Percentiles rank a stretch among this genome's conserved stretches.
These are phyloP conservation scores for Todiramphus saurophagus DNA, from an alignment of 2,113 vertebrate species.

Conservation along the genomic window DNA sequence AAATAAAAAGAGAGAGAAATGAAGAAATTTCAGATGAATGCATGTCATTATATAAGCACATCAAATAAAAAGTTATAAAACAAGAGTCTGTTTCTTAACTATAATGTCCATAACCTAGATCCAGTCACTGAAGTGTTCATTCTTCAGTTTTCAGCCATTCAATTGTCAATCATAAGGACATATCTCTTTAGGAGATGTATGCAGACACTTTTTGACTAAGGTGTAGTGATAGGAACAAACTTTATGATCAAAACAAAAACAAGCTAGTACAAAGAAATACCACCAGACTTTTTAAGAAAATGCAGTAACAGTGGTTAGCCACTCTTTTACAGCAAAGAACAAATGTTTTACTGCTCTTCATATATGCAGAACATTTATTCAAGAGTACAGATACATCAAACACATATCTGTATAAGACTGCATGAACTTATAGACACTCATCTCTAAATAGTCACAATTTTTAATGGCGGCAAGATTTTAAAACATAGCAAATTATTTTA, in stretches of 20 bases:
- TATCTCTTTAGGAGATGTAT: background rate
- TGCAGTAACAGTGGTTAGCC: background rate
- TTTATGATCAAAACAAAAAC: background rate
- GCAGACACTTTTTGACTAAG: background rate
- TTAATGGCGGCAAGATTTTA: background rate
- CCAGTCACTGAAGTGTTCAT: background rate
- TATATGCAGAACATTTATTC: background rate
- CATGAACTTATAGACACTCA: background rate
- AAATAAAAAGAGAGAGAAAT: background rate
- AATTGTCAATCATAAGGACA: background rate
- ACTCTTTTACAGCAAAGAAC: background rate
- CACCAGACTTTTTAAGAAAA: background rate
- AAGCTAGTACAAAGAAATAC: background rate
- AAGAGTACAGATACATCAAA: background rate
- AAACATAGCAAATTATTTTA: background rate
- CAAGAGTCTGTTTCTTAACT: background rate
- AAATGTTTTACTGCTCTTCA: background rate
- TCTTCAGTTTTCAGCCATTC: background rate
- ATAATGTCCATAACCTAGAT: accelerated
- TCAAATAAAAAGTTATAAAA: background rate
- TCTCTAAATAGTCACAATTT: background rate
- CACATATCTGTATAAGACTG: background rate
- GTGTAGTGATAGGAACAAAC: background rate
- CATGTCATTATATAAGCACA: background rate
- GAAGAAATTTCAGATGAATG: background rate